Base-by-base conservation (phyloP, 1,140 invertebrate species). In the Liolophura sinensis region DNA sequence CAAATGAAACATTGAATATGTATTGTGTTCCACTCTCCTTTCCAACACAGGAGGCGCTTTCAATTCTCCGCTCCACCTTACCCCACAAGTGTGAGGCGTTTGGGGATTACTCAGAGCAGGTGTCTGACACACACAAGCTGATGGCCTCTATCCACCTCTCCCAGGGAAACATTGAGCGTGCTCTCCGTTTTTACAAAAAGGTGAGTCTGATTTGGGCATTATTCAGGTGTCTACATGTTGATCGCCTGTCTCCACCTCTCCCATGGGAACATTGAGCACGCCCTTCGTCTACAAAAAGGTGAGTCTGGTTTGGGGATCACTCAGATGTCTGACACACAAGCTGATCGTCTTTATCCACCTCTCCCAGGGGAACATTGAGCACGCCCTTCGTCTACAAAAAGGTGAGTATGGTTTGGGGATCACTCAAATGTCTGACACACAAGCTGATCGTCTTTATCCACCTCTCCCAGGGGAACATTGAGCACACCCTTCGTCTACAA, bases 71-170 rank as follows among this genome's bases (percentile, higher is more conserved):
- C 60, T 78, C 78, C 7, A 77, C 72, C 46, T 55, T 84, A 22
- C 60, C 68, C 31, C 65, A 73, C 3, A 82, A 82, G 67, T 70
- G 67, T 64, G 78, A 82, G 54, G 72, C 74, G 12, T 82, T 72
- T 67, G 82, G 82, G 12, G 82, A 84, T 27, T 79, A 78, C 63
- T 82, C 81, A 14, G 75, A 78, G 18, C 68, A 71, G 54, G 79
- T 82, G 18, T 77, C 79, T 1, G 80, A 82, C 49, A 82, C 81
- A 11, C 74, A 80, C 61, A 82, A 81, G 64, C 71, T 82, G 12
- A 81, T 82, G 25, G 82, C 78, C 20, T 81, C 80, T 11, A 67
- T 82, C 0, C 73, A 81, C 57, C 64, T 84, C 20, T 73, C 82
- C 4, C 72, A 79, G 54, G 78, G 80, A 14, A 74, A 73, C 64